Conservation (phyloP, 2,888 invertebrate genomes). For the Deilephila elpenor region DNA sequence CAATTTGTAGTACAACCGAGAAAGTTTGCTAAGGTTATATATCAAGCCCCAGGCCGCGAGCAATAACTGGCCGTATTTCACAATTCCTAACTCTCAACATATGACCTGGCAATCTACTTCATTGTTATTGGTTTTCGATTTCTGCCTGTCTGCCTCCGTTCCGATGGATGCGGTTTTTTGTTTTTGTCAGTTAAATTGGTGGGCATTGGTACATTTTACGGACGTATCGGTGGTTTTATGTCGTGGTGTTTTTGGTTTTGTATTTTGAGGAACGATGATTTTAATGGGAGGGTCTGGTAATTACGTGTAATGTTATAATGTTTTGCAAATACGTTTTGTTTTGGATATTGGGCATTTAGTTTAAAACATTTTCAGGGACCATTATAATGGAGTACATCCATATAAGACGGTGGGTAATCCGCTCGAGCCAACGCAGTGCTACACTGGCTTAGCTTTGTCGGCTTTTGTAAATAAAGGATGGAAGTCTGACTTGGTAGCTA, state of each 20-base stretch:
- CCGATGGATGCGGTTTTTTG: neutral
- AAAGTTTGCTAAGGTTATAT: neutral
- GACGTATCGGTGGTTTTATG: neutral
- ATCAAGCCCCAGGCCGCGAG: neutral
- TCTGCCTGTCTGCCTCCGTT: neutral
- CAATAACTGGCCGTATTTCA: constrained; percentile 9
- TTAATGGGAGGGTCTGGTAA: neutral
- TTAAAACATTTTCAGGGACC: too few species aligned
- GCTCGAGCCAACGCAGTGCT: too few species aligned
- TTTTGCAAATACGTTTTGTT: too few species aligned
- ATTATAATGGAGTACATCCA: too few species aligned
- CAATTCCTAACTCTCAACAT: neutral
- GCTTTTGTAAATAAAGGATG: too few species aligned
- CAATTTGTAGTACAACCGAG: too few species aligned
- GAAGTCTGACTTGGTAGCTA: too few species aligned
- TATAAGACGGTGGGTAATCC: too few species aligned
- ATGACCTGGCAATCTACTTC: neutral
- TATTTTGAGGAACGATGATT: neutral
- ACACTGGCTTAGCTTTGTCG: too few species aligned
- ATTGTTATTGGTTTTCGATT: constrained; percentile 21
- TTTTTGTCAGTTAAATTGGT: neutral
- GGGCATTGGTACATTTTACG: neutral
- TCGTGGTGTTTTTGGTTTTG: neutral
- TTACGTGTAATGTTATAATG: too few species aligned
- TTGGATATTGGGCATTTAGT: too few species aligned